Evolutionary conservation across 1,140 invertebrate genomes (phyloP), one percentile per base, ranked within the genome.

Genomic region (Drosophila sp.): DNA sequence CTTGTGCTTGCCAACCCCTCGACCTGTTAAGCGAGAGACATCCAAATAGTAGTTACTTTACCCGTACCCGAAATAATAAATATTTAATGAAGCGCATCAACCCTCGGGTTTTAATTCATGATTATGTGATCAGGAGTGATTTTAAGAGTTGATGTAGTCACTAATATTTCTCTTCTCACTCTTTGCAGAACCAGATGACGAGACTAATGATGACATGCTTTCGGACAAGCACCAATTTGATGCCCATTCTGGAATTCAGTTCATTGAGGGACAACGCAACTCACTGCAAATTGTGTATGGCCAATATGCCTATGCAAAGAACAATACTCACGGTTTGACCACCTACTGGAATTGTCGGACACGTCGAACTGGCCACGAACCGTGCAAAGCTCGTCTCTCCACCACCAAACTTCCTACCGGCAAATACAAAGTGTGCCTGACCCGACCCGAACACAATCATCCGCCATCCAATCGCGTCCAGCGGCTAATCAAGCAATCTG

Each of bases 341-440:
- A 86, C 58, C 2, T 92, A 92, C 54, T 92, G 91, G 91, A 83
- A 81, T 57, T 92, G 91, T 55, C 83, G 90, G 0, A 65, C 40
- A n/a, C 73, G 90, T 2, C 70, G 78, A 4, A 33, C 11, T 4
- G 82, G 87, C 0, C 30, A 30, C 8, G 60, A 61, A 3, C 40
- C 84, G 0, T 92, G 91, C 63, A 80, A 80, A 11, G 91, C 91
- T 0, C 76, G 91, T 2, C 60, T 91, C 1, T 75, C 80, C 6
- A 90, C 84, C n/a, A 83, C 62, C 1, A 65, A 68, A 56, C 66
- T 85, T 11, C 1, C 54, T 2, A 87, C 78, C 63, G 91, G 91
- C 17, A 30, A 64, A 11, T 89, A 75, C 56, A 85, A 77, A 33
- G 80, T 92, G 0, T 71, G 64, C 29, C 65, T 92, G 0, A 85